These are phyloP conservation scores for Bilobella aurantiaca DNA, from an alignment of 1,140 invertebrate species.

Conservation along the genomic window DNA sequence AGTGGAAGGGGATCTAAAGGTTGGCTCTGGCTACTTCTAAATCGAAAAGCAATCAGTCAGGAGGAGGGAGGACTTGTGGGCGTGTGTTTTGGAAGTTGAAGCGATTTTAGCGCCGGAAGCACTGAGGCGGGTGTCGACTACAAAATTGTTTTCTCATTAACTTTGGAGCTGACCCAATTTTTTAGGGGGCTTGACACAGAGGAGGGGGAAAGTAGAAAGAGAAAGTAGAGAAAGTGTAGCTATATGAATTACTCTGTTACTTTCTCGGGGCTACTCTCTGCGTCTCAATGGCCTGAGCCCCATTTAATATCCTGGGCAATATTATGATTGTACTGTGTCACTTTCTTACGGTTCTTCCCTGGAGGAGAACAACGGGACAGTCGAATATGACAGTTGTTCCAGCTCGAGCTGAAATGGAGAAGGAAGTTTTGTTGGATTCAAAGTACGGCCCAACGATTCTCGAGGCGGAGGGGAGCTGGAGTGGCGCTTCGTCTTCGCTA, in stretches of 20 bases:
- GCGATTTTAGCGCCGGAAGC: no score
- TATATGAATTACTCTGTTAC: not conserved
- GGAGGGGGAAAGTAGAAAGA: not conserved
- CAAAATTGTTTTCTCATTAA: not conserved
- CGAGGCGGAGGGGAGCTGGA: slow-evolving; percentile 35
- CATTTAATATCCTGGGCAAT: no score
- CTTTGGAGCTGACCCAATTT: not conserved
- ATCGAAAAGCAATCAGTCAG: slow-evolving; percentile 6
- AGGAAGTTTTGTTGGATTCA: slow-evolving; percentile 51
- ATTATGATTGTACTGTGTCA: no score
- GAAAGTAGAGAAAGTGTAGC: not conserved
- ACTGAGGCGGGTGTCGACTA: no score
- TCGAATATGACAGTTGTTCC: slow-evolving; percentile 46
- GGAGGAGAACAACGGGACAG: slow-evolving; percentile 47
- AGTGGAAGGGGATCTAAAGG: no score
- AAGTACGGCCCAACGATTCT: slow-evolving; percentile 62
- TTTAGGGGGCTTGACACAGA: not conserved
- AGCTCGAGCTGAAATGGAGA: slow-evolving; percentile 45
- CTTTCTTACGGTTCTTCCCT: slow-evolving; percentile 44
- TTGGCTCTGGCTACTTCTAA: no score
- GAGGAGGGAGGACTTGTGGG: not conserved
- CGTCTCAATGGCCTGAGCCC: no score
- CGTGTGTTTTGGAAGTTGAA: not conserved
- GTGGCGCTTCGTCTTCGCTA: slow-evolving; percentile 2
- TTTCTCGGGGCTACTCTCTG: no score